Base-by-base conservation (phyloP, 2,888 invertebrate species). In the Drosophila koepferae region DNA sequence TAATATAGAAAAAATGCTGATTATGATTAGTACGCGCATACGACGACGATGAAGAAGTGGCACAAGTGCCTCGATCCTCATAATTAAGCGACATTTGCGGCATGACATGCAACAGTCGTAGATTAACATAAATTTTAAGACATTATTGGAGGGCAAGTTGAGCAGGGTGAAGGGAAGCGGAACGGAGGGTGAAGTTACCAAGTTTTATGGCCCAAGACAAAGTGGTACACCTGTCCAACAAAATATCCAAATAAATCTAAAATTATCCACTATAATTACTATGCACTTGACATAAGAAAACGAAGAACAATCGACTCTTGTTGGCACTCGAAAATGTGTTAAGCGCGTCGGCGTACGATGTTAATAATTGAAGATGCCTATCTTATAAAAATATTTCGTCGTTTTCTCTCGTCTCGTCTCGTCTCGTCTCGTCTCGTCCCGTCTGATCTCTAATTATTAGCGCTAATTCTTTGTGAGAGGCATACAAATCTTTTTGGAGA, bases 81-180 rank as follows among this genome's bases (percentile, higher is more conserved):
- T 86, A 90, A 89, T 89, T 88, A 89, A 86, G 86, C 89, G 86
- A 89, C 90, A 87, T 86, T 90, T 89, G 86, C 74, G 77, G 83
- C 90, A 85, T 88, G 90, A 87, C 88, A 75, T 85, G 86, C 90
- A 82, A 85, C 86, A 80, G 77, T 65, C 59, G 53, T 68, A 80
- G 88, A 89, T 89, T 86, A 86, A 82, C 90, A 86, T 86, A 85
- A 82, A 89, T 86, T 89, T 87, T 58, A 72, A 77, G 75, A 62
- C 81, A 70, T 80, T 71, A 71, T 78, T 72, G 65, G 65, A 75
- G 34, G 36, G 20, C 36, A 58, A n/a, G 12, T 4, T 16, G n/a
- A 36, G 20, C 16, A 51, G 41, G 23, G 8, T 12, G 40, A 40
- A 31, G 38, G 9, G 28, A 28, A 48, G 48, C 23, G 51, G 51